Evolutionary conservation across 2,888 invertebrate genomes (phyloP).

Genomic region (Acronicta aceris): DNA sequence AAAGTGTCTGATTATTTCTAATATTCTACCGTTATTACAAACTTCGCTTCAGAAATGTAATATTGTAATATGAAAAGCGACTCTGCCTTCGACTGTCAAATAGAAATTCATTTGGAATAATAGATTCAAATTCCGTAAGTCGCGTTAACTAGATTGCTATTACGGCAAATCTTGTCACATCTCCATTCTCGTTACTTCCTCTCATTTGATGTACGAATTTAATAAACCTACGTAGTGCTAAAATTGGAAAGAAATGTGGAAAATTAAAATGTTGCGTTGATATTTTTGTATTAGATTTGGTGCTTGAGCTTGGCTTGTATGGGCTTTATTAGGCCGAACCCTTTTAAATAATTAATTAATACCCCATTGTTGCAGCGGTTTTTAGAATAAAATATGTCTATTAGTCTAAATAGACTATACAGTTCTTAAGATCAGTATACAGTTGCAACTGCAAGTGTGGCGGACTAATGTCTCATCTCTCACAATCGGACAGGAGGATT

Average conservation of each 20-base stretch:
- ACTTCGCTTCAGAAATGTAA: not conserved
- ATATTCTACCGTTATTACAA: not conserved
- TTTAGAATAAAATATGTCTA: too few relatives aligned
- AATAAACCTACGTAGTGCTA: slow-evolving; percentile 22
- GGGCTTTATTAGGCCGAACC: not conserved
- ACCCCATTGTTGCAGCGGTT: too few relatives aligned
- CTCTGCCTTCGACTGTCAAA: slow-evolving; percentile 2
- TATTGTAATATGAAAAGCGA: slow-evolving; percentile 4
- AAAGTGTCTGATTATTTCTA: not conserved
- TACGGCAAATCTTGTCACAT: slow-evolving; percentile 12
- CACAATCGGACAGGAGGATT: too few relatives aligned
- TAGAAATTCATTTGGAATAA: slow-evolving; percentile 21
- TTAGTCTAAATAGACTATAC: too few relatives aligned
- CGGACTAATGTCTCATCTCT: too few relatives aligned
- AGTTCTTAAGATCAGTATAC: too few relatives aligned
- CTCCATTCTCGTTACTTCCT: not conserved
- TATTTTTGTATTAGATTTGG: slow-evolving; percentile 1
- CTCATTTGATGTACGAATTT: slow-evolving; percentile 16
- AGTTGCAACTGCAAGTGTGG: too few relatives aligned
- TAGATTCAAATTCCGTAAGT: slow-evolving; percentile 21
- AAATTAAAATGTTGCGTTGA: slow-evolving; percentile 7
- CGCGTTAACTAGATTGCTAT: slow-evolving; percentile 21
- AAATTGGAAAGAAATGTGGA: slow-evolving; percentile 4
- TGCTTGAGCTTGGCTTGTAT: too few relatives aligned
- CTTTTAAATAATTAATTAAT: not conserved